A percentile compares a stretch with the other conserved stretches of the same genome.
These are phyloP conservation scores for Aphaenogaster rudis DNA, from an alignment of 1,140 invertebrate genomes.

Conservation along the genomic window DNA sequence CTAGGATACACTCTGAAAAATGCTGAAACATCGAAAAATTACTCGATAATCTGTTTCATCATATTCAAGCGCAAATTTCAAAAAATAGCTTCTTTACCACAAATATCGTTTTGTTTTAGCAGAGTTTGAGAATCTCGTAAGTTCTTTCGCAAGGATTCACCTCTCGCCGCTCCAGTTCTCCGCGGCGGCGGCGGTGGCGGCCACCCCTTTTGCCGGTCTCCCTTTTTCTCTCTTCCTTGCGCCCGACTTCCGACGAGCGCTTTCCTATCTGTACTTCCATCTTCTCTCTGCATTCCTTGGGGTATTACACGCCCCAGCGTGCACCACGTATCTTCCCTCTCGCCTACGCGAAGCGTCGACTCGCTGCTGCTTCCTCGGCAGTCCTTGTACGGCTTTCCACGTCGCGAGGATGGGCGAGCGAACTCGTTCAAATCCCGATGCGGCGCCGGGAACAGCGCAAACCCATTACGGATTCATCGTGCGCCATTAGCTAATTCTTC, in stretches of 20 bases:
- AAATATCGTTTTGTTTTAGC: conserved; percentile 77
- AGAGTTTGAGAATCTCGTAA: conserved; percentile 75
- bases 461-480: conserved; percentile 87
- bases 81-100: conserved; percentile 63
- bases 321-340: conserved; percentile 69
- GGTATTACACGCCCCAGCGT: conserved; percentile 83
- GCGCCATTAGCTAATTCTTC: conserved; percentile 87
- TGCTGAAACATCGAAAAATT: neutral
- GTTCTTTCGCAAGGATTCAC: conserved; percentile 84
- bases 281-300: conserved; percentile 85
- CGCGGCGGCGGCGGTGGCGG: conserved; percentile 1
- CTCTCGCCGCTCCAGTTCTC: conserved; percentile 54
- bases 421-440: conserved; percentile 84
- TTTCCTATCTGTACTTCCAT: conserved; percentile 85
- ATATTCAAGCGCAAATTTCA: conserved; percentile 11
- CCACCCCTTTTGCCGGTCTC: conserved; percentile 72
- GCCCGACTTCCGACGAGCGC: conserved; percentile 61
- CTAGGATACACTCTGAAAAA: neutral
- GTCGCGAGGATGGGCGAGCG: conserved; percentile 65
- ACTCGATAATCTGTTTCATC: neutral
- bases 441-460: conserved; percentile 84
- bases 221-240: conserved; percentile 20
- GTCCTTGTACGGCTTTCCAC: conserved; percentile 55
- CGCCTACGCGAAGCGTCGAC: conserved; percentile 67
- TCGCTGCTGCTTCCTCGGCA: conserved; percentile 37